phyloP scores from a whole-genome alignment of 2,113 vertebrate species.

The Zosterops hypoxanthus region DNA sequence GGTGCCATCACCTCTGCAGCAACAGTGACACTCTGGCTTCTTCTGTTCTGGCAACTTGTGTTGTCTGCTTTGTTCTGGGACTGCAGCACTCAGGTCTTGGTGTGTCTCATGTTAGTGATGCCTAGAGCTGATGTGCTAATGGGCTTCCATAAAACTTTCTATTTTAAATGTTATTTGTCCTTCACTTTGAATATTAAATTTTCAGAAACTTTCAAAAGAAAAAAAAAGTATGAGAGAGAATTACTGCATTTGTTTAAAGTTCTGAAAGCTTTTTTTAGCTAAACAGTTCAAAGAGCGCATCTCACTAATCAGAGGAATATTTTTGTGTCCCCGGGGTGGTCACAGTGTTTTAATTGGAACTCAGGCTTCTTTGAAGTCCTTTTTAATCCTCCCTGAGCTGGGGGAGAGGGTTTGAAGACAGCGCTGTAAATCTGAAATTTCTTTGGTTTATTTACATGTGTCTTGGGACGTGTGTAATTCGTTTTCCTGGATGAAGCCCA shows the following conservation, averaged over 20 bases:
- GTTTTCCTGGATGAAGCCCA: conserved; percentile 35
- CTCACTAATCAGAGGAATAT: conserved; percentile 77
- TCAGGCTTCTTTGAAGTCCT: conserved; percentile 78
- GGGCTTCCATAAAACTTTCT: not conserved
- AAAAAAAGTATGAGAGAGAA: conserved; percentile 16
- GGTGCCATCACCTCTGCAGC: not conserved
- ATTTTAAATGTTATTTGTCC: conserved; percentile 19
- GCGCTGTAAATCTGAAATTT: conserved; percentile 66
- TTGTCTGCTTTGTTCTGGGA: not conserved
- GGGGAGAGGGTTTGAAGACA: conserved; percentile 66
- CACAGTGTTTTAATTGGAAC: conserved; percentile 79
- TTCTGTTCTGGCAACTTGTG: not conserved
- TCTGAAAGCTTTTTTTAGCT: conserved; percentile 69
- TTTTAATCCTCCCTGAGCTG: conserved; percentile 77
- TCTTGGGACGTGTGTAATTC: conserved; percentile 67
- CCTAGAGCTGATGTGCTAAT: not conserved
- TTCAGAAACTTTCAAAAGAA: conserved; percentile 13
- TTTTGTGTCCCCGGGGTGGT: conserved; percentile 72
- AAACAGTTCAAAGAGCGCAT: conserved; percentile 77
- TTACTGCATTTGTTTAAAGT: conserved; percentile 72
- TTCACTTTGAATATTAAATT: conserved; percentile 46
- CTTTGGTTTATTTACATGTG: conserved; percentile 80
- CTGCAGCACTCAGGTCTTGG: not conserved
- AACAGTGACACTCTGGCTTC: not conserved
- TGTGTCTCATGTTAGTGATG: not conserved